Conservation (phyloP, 2,888 invertebrate genomes). For the Agriopis marginaria region DNA sequence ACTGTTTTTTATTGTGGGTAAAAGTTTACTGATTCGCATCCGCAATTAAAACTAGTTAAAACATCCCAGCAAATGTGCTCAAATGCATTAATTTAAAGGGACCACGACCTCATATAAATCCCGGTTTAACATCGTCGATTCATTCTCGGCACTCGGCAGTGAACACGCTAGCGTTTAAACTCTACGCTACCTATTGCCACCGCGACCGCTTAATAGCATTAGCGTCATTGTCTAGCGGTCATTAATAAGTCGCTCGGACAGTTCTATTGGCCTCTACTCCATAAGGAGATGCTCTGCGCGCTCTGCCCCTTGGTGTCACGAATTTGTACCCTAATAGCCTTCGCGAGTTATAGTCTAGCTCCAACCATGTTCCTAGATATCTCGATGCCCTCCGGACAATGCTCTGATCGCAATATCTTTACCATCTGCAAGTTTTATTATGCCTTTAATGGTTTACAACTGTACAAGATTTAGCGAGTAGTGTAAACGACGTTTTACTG, state of each 20-base stretch:
- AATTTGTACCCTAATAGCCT: conserved; percentile 66
- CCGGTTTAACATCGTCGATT: conserved; percentile 43
- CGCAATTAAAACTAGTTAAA: conserved; percentile 4
- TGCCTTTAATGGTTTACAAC: conserved; percentile 35
- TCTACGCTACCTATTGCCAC: conserved; percentile 63
- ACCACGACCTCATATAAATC: conserved; percentile 37
- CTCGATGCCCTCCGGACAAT: conserved; percentile 41
- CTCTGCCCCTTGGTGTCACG: conserved; percentile 72
- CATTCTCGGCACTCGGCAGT: conserved; percentile 42
- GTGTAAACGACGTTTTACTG: conserved; percentile 36
- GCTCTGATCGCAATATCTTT: conserved; percentile 41
- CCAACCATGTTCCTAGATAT: conserved; percentile 53
- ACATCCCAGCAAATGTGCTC: conserved; percentile 1
- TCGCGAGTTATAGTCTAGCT: conserved; percentile 53
- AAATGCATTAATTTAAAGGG: conserved; percentile 27
- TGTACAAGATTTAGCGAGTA: conserved; percentile 36
- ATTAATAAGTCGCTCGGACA: conserved; percentile 80
- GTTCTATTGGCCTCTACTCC: conserved; percentile 77
- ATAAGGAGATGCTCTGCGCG: conserved; percentile 60
- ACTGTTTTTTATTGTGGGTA: too few species aligned
- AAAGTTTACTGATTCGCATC: neutral
- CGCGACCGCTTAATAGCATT: conserved; percentile 79
- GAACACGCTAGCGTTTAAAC: conserved; percentile 62
- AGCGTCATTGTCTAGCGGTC: conserved; percentile 78
- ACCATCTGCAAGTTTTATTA: conserved; percentile 41